Percentiles rank a stretch among this genome's conserved stretches.
Conservation (phyloP, 37 sponge, comb jelly and placozoan species). For the Mnemiopsis leidyi region DNA sequence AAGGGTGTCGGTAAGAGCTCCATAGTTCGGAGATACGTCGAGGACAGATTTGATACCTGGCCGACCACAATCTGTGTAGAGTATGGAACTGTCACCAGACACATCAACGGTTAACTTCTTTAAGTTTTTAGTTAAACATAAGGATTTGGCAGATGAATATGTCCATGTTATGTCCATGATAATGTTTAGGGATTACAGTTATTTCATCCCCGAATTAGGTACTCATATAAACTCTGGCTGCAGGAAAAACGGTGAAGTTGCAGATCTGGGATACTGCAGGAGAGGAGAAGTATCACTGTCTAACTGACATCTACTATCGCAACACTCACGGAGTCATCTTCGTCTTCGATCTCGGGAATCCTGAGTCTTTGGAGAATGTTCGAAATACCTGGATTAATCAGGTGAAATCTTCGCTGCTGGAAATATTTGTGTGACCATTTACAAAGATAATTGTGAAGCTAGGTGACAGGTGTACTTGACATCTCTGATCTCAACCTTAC, state of each 20-base stretch:
- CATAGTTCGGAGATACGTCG: conserved; percentile 30
- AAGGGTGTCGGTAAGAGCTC: conserved; percentile 59
- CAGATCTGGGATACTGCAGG: conserved; percentile 64
- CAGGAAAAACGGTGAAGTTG: conserved; percentile 24
- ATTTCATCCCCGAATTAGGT: neutral
- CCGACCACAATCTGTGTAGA: conserved; percentile 24
- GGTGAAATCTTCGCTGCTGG: too few species aligned
- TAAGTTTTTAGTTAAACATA: too few species aligned
- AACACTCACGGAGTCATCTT: conserved; percentile 37
- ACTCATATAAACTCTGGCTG: too few species aligned
- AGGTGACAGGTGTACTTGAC: too few species aligned
- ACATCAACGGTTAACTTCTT: neutral
- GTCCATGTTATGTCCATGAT: too few species aligned
- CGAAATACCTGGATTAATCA: conserved; percentile 12
- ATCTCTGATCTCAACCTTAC: too few species aligned
- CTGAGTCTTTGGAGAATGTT: neutral
- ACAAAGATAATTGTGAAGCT: too few species aligned
- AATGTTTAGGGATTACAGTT: neutral
- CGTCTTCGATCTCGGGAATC: conserved; percentile 1
- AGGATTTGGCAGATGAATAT: too few species aligned
- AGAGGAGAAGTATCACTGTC: conserved; percentile 48
- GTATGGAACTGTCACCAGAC: neutral
- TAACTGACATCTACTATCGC: conserved; percentile 4
- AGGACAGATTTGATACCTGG: conserved; percentile 8
- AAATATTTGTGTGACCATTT: too few species aligned